These are phyloP conservation scores for Apostichopus japonicus DNA, from an alignment of 35 echinoderm and acorn worm species.

Conservation along the genomic window DNA sequence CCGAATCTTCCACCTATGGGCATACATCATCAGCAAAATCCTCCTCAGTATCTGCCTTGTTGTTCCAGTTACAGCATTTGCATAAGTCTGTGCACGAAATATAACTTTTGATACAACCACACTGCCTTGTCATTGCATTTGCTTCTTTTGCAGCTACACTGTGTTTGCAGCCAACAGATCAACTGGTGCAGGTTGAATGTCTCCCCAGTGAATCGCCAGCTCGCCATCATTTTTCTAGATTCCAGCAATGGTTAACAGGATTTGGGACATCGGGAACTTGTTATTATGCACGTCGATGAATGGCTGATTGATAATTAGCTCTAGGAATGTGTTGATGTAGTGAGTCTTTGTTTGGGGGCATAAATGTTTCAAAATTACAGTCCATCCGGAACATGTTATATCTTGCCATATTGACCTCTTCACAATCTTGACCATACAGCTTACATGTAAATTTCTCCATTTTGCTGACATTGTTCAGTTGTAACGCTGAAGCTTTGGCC, in stretches of 20 bases:
- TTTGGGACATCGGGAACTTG: conserved; percentile 1
- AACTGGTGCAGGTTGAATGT: conserved; percentile 47
- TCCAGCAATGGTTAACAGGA: conserved; percentile 41
- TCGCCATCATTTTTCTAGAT: conserved; percentile 20
- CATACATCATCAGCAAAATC: too few relatives aligned
- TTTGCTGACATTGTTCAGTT: not conserved
- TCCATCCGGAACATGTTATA: conserved; percentile 59
- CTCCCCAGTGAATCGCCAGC: conserved; percentile 53
- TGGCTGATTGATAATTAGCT: conserved; percentile 66
- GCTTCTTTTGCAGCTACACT: not conserved
- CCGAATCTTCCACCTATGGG: too few relatives aligned
- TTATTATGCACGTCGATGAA: conserved; percentile 46
- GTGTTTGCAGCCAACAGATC: conserved; percentile 16
- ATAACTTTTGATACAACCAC: too few relatives aligned
- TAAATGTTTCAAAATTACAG: conserved; percentile 45
- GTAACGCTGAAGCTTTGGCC: not conserved
- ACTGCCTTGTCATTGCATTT: too few relatives aligned
- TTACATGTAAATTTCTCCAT: conserved; percentile 26
- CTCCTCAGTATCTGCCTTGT: too few relatives aligned
- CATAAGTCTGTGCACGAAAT: too few relatives aligned
- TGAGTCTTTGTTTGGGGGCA: conserved; percentile 61
- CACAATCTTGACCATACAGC: conserved; percentile 20
- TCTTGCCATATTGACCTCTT: conserved; percentile 19
- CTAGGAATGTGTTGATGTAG: conserved; percentile 10
- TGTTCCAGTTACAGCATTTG: too few relatives aligned